Evolutionary conservation across 2,888 invertebrate genomes (phyloP).

Genomic region (Stegana nigrithorax): DNA sequence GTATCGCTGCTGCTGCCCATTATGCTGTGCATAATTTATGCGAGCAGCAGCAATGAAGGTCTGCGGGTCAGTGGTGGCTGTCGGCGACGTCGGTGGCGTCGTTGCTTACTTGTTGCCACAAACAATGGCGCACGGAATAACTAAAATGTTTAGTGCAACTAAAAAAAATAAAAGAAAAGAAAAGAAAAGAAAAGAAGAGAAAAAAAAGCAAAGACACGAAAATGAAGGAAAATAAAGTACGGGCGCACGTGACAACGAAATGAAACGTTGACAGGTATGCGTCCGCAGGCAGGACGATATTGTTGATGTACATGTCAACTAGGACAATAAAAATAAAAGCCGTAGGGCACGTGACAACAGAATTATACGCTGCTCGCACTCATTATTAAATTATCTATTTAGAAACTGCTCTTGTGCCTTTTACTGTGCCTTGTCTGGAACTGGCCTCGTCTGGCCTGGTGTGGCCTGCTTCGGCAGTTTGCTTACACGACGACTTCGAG

Average conservation of each 20-base stretch:
- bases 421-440: background rate
- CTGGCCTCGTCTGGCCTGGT: no score
- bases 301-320: slow-evolving; percentile 38
- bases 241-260: slow-evolving; percentile 45
- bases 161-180: slow-evolving; percentile 7
- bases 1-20: background rate
- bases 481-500: no score
- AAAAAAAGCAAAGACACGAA: no score
- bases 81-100: background rate
- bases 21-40: slow-evolving; percentile 45
- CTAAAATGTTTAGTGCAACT: slow-evolving; percentile 2
- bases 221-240: no score
- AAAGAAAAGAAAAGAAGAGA: background rate
- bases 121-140: background rate
- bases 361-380: slow-evolving; percentile 41
- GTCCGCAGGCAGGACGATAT: slow-evolving; percentile 14
- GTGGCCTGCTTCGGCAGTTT: no score
- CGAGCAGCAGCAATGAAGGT: slow-evolving; percentile 46
- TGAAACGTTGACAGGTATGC: slow-evolving; percentile 49
- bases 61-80: slow-evolving; percentile 48
- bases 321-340: slow-evolving; percentile 48
- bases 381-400: slow-evolving; percentile 47
- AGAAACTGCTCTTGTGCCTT: background rate
- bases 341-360: slow-evolving; percentile 50
- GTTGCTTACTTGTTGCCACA: slow-evolving; percentile 12